phyloP scores from a whole-genome alignment of 2,797 vertebrate species.

The Sebastolobus alascanus region DNA sequence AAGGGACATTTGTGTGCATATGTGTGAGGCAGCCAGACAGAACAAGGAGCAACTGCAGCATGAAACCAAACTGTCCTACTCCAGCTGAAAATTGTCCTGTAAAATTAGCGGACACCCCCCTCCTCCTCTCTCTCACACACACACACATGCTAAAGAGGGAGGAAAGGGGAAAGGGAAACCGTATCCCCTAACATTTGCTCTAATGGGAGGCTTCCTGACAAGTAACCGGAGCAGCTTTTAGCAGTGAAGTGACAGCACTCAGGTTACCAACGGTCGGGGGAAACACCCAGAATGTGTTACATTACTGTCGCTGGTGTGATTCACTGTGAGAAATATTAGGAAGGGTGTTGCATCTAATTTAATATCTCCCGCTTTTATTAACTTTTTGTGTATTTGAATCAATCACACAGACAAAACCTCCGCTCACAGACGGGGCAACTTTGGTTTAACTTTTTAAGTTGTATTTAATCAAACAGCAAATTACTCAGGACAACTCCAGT shows the following conservation, averaged over 20 bases:
- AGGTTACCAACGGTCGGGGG: conserved; percentile 70
- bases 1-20: conserved; percentile 7
- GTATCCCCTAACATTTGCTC: conserved; percentile 79
- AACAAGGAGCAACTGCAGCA: conserved; percentile 49
- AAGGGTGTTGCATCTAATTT: conserved; percentile 12
- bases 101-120: conserved; percentile 59
- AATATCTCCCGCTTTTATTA: conserved; percentile 3
- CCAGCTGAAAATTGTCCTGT: conserved; percentile 68
- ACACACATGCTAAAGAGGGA: conserved; percentile 55
- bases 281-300: conserved; percentile 71
- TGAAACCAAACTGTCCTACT: conserved; percentile 50
- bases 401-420: neutral
- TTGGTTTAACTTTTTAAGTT: neutral
- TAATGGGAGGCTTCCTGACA: conserved; percentile 84
- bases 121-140: conserved; percentile 9
- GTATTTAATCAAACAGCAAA: conserved; percentile 14
- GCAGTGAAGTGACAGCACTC: conserved; percentile 72
- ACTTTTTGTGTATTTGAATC: neutral
- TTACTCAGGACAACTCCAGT: neutral
- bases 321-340: conserved; percentile 51
- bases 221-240: conserved; percentile 79
- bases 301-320: conserved; percentile 44
- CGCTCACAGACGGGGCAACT: neutral
- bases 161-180: conserved; percentile 72
- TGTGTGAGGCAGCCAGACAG: conserved; percentile 23